phyloP scores from a whole-genome alignment of 2,888 invertebrate genomes.

The Agapostemon virescens region DNA sequence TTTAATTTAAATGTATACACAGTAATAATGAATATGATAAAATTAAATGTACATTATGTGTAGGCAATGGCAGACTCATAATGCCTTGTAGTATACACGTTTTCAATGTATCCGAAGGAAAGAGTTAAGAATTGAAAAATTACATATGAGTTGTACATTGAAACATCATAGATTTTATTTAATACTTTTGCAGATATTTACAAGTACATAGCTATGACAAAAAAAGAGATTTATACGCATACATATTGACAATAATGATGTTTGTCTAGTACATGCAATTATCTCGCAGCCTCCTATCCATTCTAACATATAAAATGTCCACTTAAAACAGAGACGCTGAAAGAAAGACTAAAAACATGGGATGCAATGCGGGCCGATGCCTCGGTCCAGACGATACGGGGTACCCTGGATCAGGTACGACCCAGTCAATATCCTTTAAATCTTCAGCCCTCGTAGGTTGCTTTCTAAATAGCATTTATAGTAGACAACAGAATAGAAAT shows the following conservation, averaged over 20 bases:
- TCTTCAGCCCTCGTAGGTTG: conserved; percentile 75
- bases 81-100: conserved; percentile 45
- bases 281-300: conserved; percentile 76
- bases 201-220: conserved; percentile 42
- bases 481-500: conserved; percentile 55
- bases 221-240: conserved; percentile 37
- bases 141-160: conserved; percentile 14
- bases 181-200: conserved; percentile 47
- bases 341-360: conserved; percentile 80
- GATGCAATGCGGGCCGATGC: conserved; percentile 80
- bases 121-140: conserved; percentile 62
- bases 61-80: conserved; percentile 42
- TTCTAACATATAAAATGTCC: conserved; percentile 79
- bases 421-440: conserved; percentile 78
- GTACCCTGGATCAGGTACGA: conserved; percentile 80
- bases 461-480: conserved; percentile 64
- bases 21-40: conserved; percentile 42
- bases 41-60: conserved; percentile 40
- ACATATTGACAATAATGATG: conserved; percentile 51
- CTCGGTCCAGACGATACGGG: conserved; percentile 80
- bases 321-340: conserved; percentile 80
- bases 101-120: conserved; percentile 56
- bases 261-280: conserved; percentile 75
- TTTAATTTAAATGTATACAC: conserved; percentile 51
- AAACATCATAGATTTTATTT: conserved; percentile 43